Conservation (phyloP, 2,888 invertebrate genomes). For the Alloplasta piceator region DNA sequence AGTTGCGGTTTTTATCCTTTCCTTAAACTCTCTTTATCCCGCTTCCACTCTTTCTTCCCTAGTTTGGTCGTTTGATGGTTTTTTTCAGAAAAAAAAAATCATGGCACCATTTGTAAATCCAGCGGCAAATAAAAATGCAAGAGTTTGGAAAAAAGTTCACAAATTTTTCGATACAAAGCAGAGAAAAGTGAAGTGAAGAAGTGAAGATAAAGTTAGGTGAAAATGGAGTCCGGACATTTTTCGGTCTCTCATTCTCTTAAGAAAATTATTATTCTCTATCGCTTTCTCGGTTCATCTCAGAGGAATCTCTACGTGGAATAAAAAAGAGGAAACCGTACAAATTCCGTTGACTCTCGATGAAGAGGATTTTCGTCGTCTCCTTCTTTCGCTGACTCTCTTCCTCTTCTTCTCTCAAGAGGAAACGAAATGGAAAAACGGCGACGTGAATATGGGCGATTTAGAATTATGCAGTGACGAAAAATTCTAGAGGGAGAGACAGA, state of each 20-base stretch:
- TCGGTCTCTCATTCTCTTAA: too few relatives aligned
- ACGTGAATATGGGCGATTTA: background rate
- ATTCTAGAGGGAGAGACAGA: background rate
- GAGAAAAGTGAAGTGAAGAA: too few relatives aligned
- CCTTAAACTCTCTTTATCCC: background rate
- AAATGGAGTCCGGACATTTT: too few relatives aligned
- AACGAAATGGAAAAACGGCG: slow-evolving; percentile 10
- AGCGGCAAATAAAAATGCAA: too few relatives aligned
- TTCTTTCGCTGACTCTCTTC: too few relatives aligned
- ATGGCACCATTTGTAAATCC: too few relatives aligned
- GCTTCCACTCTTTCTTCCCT: background rate
- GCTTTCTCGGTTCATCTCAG: background rate
- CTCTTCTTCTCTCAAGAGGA: slow-evolving; percentile 1
- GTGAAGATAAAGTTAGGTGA: too few relatives aligned
- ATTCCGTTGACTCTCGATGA: background rate
- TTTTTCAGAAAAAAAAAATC: too few relatives aligned
- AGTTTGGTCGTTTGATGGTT: background rate
- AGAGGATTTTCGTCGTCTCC: background rate
- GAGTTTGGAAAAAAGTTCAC: too few relatives aligned
- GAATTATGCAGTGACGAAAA: too few relatives aligned
- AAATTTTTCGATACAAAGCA: too few relatives aligned
- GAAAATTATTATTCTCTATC: too few relatives aligned
- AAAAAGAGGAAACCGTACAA: background rate
- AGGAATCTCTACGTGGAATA: background rate
- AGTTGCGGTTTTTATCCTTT: background rate